Evolutionary conservation across 2,113 vertebrate species (phyloP), one percentile per base, ranked within the genome.

Genomic region (Oreocharis arfaki): DNA sequence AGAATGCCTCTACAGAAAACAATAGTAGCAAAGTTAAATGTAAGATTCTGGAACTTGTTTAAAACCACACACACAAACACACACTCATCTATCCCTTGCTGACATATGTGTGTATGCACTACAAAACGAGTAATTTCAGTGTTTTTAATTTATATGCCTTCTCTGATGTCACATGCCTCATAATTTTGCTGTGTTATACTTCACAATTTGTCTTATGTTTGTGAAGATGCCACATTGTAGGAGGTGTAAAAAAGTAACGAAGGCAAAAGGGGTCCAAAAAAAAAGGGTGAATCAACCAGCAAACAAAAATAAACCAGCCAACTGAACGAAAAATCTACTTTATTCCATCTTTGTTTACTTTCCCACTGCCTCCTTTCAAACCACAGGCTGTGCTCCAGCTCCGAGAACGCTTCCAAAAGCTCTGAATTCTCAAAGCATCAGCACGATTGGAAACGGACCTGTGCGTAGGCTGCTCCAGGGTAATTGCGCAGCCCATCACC

Each of bases 371-470:
- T 71, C 33, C 35, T 82, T 93, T 84, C 77, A 95, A 96, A 87
- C 56, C 47, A 81, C 50, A 84, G 76, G 50, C 83, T 92, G 67
- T 57, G 32, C 49, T 93, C 53, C 79, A 79, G 49, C 47, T 86
- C 78, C 1, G 1, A 86, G 55, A 65, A 73, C 7, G 17, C 46
- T 90, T 80, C 71, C 71, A 83, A 86, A 94, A 86, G 26, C 67
- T 79, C 53, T 39, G 53, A 68, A 85, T 59, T 63, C 1, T 4
- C 41, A 44, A 64, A 76, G 59, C 50, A 37, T 41, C 41, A 35
- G 67, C 0, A 0, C 1, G 4, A 64, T 64, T 75, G 47, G 79
- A 90, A 79, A 64, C 0, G 0, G 28, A 21, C 9, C 1, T 0
- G 32, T 30, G 18, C 2, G 3, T 5, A 49, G 68, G 53, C 82